Percentiles rank a stretch among this genome's conserved stretches.
These are phyloP conservation scores for Oenanthe melanoleuca DNA, from an alignment of 2,113 vertebrate genomes.

Conservation along the genomic window DNA sequence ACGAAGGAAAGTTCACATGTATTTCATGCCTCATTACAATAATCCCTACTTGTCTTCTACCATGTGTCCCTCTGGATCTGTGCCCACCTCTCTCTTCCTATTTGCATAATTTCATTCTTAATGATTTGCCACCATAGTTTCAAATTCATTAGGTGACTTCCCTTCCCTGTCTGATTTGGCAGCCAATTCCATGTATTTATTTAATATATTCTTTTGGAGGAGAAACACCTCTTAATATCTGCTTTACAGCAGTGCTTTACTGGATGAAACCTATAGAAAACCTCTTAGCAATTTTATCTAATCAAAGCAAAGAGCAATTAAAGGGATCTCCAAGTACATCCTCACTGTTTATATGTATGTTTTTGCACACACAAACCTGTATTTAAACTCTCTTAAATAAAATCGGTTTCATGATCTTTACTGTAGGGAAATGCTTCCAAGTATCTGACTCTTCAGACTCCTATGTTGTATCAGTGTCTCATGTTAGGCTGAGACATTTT, in stretches of 20 bases:
- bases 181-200: neutral
- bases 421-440: conserved; percentile 68
- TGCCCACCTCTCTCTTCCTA: conserved; percentile 17
- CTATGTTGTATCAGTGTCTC: conserved; percentile 40
- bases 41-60: conserved; percentile 36
- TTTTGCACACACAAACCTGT: neutral
- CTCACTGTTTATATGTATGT: neutral
- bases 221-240: neutral
- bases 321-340: neutral
- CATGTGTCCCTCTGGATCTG: conserved; percentile 48
- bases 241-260: neutral
- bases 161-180: neutral
- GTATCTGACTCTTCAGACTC: conserved; percentile 9
- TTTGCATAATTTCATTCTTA: conserved; percentile 56
- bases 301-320: neutral
- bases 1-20: conserved; percentile 8
- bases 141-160: conserved; percentile 19
- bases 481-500: conserved; percentile 36
- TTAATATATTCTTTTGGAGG: neutral
- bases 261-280: neutral
- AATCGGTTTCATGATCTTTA: neutral
- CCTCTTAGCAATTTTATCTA: neutral
- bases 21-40: conserved; percentile 60
- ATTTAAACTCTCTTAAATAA: conserved; percentile 15
- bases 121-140: neutral